Base-by-base conservation (phyloP, 2,888 invertebrate genomes). In the Sphaeridia pumilis region DNA sequence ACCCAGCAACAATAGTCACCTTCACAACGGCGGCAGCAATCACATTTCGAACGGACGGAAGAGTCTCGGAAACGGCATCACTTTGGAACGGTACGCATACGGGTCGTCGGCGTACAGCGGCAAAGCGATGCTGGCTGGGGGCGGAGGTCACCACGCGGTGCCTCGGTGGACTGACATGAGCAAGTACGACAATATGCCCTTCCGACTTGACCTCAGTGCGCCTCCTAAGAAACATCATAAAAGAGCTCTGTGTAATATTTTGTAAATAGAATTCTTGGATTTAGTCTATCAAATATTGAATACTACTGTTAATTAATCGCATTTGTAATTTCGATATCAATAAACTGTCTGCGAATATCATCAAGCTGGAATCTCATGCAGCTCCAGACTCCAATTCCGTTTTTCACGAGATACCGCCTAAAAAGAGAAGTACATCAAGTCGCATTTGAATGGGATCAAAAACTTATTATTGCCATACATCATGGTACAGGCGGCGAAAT, bases 221-320 rank as follows among this genome's bases (percentile, higher is more conserved):
- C 57, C 53, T 4, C 52, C 57, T 22, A 61, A 59, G 35, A 55
- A 58, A 47, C n/a, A n/a, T n/a, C 46, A 55, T 20, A 52, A 54
- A 38, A 52, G 55, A 45, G 61, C 58, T 14, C n/a, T 53, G 3
- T 61, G 60, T 28, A 57, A 28, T 46, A 60, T 60, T 52, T 48
- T 60, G 47, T 58, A 55, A 48, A 26, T 17, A 14, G 25, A 44
- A 82, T 10, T 31, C 31, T 31, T 14, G 31, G 10, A 31, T 31
- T 10, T 10, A 31, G 31, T 31, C 31, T 31, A 31, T 14, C 31
- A 31, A 10, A n/a, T n/a, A n/a, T n/a, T n/a, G n/a, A n/a, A n/a
- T n/a, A n/a, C 31, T 31, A 31, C 31, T 31, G 7, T 31, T 31
- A 14, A 31, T 14, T 31, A 10, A 31, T 31, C 14, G 31, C 31